Evolutionary conservation across 2,797 vertebrate genomes (phyloP).

Genomic region (Florisuga fusca): DNA sequence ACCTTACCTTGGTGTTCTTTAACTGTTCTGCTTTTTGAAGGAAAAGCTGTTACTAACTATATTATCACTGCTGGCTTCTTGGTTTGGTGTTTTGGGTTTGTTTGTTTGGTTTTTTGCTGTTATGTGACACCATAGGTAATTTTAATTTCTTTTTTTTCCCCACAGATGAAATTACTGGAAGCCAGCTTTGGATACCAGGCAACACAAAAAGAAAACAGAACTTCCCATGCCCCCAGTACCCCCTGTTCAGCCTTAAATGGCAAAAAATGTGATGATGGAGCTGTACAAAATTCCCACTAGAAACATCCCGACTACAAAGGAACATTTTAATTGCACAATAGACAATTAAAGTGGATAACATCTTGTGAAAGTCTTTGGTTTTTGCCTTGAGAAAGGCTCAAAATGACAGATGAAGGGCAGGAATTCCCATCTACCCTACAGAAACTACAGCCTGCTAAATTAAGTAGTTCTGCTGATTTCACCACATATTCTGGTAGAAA

Average conservation of each 20-base stretch:
- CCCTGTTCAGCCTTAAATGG: background rate
- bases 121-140: background rate
- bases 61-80: background rate
- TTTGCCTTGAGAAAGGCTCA: slow-evolving; percentile 13
- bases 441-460: background rate
- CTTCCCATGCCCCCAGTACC: background rate
- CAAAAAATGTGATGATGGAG: background rate
- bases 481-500: background rate
- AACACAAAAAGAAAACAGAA: background rate
- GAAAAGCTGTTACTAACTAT: background rate
- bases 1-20: background rate
- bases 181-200: background rate
- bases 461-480: background rate
- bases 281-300: background rate
- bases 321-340: slow-evolving; percentile 43
- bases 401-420: background rate
- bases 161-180: background rate
- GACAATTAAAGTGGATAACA: background rate
- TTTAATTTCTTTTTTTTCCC: background rate
- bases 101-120: too few species aligned
- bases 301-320: background rate
- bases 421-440: background rate
- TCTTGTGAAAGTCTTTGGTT: slow-evolving; percentile 39
- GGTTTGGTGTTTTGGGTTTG: background rate
- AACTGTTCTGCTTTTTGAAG: background rate